phyloP scores from a whole-genome alignment of 2,888 invertebrate species.

The Apeira syringaria region DNA sequence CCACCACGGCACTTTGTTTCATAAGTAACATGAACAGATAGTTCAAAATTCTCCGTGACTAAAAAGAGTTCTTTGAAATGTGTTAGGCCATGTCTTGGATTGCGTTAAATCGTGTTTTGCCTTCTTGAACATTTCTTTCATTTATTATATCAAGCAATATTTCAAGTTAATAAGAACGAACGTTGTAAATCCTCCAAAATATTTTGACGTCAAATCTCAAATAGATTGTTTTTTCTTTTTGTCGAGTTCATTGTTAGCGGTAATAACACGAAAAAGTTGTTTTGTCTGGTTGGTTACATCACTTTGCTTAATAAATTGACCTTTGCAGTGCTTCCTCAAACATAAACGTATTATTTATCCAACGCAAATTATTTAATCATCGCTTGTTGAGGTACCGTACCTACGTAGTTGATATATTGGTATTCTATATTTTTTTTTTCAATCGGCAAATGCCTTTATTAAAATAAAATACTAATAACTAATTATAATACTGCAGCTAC shows the following conservation, averaged over 20 bases:
- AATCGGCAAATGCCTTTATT: too few relatives aligned
- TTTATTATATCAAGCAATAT: constrained; percentile 13
- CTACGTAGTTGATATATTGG: too few relatives aligned
- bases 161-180: constrained; percentile 14
- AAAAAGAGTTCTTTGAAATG: too few relatives aligned
- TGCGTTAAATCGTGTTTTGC: too few relatives aligned
- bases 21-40: too few relatives aligned
- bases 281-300: constrained; percentile 25
- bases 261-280: constrained; percentile 20
- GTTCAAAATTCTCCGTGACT: too few relatives aligned
- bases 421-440: too few relatives aligned
- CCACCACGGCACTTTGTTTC: too few relatives aligned
- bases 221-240: constrained; percentile 22
- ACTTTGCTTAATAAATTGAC: constrained; percentile 27
- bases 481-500: too few relatives aligned
- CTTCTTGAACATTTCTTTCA: not conserved
- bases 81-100: too few relatives aligned
- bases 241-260: constrained; percentile 22
- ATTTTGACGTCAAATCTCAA: constrained; percentile 14
- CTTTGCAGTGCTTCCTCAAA: constrained; percentile 27
- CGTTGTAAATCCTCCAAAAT: constrained; percentile 13
- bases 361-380: constrained; percentile 11
- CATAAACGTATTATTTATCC: constrained; percentile 8
- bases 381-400: constrained; percentile 3
- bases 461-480: too few relatives aligned